phyloP scores from a whole-genome alignment of 2,113 vertebrate genomes.

The Coregonus clupeaformis region DNA sequence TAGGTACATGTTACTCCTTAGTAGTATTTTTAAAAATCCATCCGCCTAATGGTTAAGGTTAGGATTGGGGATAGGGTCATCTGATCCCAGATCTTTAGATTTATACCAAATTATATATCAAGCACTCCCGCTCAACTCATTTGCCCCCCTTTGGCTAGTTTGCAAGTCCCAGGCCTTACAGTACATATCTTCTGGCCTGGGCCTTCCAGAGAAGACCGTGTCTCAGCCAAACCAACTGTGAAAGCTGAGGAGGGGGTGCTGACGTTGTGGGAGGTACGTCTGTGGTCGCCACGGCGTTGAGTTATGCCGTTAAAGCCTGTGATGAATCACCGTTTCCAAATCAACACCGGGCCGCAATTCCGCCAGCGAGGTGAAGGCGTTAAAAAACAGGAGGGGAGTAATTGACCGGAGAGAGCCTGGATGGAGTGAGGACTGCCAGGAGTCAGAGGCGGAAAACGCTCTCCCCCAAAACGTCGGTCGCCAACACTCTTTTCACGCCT shows the following conservation, averaged over 20 bases:
- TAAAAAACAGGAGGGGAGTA: slow-evolving; percentile 25
- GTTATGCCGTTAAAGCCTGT: slow-evolving; percentile 35
- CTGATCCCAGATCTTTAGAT: no score
- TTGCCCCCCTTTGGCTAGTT: no score
- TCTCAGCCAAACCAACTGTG: slow-evolving; percentile 7
- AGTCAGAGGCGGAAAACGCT: neutral
- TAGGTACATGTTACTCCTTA: no score
- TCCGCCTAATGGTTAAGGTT: no score
- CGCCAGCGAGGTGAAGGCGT: neutral
- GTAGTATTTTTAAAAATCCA: no score
- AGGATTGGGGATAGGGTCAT: no score
- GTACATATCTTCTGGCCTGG: slow-evolving; percentile 4
- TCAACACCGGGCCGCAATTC: slow-evolving; percentile 36
- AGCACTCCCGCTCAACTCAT: no score
- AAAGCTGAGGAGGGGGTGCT: slow-evolving; percentile 13
- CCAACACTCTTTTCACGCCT: slow-evolving; percentile 57
- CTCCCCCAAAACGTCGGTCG: slow-evolving; percentile 26
- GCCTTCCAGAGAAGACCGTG: neutral
- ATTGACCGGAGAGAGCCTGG: slow-evolving; percentile 45
- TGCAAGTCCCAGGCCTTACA: neutral
- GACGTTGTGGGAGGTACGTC: slow-evolving; percentile 16
- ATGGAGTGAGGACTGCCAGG: slow-evolving; percentile 6
- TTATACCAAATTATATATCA: no score
- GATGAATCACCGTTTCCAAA: slow-evolving; percentile 65
- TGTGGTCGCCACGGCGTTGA: slow-evolving; percentile 37